Evolutionary conservation across 2,113 vertebrate species (phyloP).

Genomic region (Crotalus horridus): DNA sequence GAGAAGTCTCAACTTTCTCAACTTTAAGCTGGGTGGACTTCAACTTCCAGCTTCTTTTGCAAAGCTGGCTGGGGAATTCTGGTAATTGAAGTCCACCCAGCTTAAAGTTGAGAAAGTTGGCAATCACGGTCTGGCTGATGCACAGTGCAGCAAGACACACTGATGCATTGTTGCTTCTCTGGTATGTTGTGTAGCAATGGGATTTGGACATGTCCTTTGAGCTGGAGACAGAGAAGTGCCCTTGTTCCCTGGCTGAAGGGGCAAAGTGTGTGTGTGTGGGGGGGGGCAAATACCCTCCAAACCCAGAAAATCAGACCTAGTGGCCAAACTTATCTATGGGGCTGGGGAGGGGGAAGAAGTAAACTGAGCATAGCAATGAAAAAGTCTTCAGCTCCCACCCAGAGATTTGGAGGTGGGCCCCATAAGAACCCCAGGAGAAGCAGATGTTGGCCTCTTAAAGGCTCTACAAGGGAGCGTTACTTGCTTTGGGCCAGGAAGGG

Average conservation of each 20-base stretch:
- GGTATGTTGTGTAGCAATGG: background rate
- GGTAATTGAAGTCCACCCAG: background rate
- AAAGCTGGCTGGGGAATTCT: background rate
- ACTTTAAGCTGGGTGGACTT: background rate
- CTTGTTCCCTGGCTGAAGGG: background rate
- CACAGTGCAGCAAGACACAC: background rate
- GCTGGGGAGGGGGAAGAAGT: background rate
- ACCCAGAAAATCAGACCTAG: background rate
- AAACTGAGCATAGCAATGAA: accelerated
- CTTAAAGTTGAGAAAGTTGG: background rate
- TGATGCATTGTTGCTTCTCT: background rate
- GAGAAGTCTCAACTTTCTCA: background rate
- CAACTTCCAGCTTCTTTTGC: no score
- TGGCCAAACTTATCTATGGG: background rate
- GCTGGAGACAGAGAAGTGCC: background rate
- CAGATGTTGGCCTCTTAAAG: background rate
- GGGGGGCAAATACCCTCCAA: background rate
- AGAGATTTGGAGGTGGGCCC: background rate
- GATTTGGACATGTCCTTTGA: background rate
- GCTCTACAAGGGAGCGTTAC: background rate
- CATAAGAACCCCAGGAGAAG: background rate
- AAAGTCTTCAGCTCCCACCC: no score
- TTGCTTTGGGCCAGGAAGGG: background rate
- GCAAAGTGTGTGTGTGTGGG: background rate
- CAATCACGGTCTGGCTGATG: background rate